A percentile compares a stretch with the other conserved stretches of the same genome.
Evolutionary conservation across 1,140 invertebrate genomes (phyloP).

Genomic region (Magallana ariakensis): DNA sequence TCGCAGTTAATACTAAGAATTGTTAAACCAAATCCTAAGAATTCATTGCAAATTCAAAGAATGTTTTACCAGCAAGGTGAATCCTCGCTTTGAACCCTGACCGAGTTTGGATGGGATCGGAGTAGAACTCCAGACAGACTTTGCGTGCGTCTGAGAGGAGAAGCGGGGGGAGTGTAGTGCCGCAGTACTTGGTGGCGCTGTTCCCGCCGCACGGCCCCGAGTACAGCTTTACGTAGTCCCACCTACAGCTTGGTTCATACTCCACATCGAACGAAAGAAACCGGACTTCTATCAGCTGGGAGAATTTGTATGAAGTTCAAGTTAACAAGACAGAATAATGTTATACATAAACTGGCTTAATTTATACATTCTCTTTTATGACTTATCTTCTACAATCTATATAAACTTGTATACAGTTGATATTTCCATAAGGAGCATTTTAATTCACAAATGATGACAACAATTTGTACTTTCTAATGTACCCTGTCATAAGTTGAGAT

Average conservation of each 20-base stretch:
- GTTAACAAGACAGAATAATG: background rate
- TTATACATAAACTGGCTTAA: too few species aligned
- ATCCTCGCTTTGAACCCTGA: constrained; percentile 38
- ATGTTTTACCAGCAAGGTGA: background rate
- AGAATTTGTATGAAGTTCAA: background rate
- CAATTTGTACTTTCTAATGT: background rate
- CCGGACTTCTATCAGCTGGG: background rate
- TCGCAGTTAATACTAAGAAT: too few species aligned
- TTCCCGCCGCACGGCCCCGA: constrained; percentile 35
- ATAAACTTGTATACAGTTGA: too few species aligned
- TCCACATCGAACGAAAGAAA: constrained; percentile 50
- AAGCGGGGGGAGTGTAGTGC: background rate
- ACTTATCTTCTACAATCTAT: too few species aligned
- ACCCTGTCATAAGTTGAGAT: constrained; percentile 4
- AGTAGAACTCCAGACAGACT: constrained; percentile 47
- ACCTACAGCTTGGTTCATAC: constrained; percentile 39
- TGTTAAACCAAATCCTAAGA: too few species aligned
- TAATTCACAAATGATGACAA: too few species aligned
- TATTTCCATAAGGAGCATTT: too few species aligned
- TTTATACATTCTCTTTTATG: too few species aligned
- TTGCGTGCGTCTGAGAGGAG: background rate
- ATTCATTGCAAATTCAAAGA: too few species aligned
- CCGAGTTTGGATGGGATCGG: constrained; percentile 36
- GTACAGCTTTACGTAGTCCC: constrained; percentile 50
- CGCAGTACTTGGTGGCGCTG: constrained; percentile 39